Conservation (phyloP, 2,797 vertebrate species). For the Hypotaenidia okinawae region DNA sequence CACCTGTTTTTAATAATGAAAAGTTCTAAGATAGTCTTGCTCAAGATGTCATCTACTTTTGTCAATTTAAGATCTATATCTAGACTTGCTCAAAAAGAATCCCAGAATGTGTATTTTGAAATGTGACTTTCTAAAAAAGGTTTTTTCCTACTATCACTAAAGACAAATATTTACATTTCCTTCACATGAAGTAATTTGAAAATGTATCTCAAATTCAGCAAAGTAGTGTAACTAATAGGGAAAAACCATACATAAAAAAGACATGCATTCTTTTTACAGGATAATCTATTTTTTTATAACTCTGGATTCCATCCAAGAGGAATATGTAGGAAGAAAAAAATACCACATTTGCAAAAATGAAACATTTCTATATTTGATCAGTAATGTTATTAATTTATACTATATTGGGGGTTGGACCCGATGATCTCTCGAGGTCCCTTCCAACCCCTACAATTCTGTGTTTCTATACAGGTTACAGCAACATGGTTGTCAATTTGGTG, state of each 20-base stretch:
- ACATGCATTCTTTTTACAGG: background rate
- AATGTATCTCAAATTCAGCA: background rate
- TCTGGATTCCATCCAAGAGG: background rate
- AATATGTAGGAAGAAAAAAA: background rate
- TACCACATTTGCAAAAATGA: background rate
- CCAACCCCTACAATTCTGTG: too few species aligned
- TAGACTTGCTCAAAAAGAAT: background rate
- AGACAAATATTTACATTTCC: background rate
- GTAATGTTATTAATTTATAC: background rate
- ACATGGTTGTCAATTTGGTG: background rate
- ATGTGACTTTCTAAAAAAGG: background rate
- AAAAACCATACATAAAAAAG: background rate
- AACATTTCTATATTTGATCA: background rate
- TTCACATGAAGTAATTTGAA: background rate
- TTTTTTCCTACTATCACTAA: background rate
- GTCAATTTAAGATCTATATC: background rate
- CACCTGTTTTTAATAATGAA: background rate
- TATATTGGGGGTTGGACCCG: too few species aligned
- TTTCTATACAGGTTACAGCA: background rate
- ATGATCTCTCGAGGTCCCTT: too few species aligned
- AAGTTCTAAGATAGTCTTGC: background rate
- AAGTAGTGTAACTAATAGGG: background rate
- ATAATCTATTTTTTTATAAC: background rate
- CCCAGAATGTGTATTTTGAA: background rate
- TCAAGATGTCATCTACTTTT: background rate